Conservation (phyloP, 2,888 invertebrate species). For the Pimpla rufipes region DNA sequence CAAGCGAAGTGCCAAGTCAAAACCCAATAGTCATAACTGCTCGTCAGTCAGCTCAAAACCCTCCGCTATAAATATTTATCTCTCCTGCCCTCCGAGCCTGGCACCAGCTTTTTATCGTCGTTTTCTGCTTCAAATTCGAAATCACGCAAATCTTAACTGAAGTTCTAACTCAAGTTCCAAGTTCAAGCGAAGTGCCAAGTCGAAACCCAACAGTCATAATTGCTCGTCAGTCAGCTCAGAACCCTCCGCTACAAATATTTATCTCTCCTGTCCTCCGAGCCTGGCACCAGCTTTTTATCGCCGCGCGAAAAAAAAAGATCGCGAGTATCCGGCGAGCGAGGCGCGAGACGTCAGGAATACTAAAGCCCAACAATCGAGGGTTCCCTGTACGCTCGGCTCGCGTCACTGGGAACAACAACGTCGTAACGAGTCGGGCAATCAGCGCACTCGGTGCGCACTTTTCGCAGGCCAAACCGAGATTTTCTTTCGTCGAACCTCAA, state of each 20-base stretch:
- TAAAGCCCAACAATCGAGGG: conserved; percentile 16
- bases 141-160: too few relatives aligned
- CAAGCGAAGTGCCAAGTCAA: too few relatives aligned
- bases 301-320: not conserved
- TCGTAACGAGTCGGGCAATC: conserved; percentile 8
- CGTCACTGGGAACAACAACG: not conserved
- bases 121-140: too few relatives aligned
- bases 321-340: not conserved
- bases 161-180: too few relatives aligned
- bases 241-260: conserved; percentile 27
- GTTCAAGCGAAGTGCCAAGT: too few relatives aligned
- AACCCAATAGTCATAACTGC: conserved; percentile 12
- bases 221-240: not conserved
- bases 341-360: not conserved
- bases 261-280: not conserved
- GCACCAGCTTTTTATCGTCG: not conserved
- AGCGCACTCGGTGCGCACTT: not conserved
- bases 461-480: not conserved
- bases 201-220: conserved; percentile 13
- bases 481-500: not conserved
- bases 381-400: not conserved
- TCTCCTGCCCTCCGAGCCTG: not conserved
- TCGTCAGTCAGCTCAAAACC: not conserved
- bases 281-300: not conserved
- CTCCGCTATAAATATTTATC: conserved; percentile 37